Conservation (phyloP, 2,888 invertebrate genomes). For the Iphiclides podalirius region DNA sequence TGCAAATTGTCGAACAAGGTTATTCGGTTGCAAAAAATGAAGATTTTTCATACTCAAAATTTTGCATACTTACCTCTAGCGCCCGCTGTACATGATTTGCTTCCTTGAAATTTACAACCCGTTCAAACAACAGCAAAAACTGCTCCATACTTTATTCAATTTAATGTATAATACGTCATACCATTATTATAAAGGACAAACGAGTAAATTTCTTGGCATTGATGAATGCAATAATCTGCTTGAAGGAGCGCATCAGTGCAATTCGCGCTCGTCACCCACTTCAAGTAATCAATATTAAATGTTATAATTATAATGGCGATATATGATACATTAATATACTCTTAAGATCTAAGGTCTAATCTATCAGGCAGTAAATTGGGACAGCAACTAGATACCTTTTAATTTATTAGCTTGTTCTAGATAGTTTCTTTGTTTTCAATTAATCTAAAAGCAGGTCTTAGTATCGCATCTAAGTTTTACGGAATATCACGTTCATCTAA, state of each 20-base stretch:
- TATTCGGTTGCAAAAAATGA: too few species aligned
- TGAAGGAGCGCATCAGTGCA: neutral
- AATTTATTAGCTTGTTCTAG: constrained; percentile 23
- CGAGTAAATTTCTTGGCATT: neutral
- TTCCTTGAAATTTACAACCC: too few species aligned
- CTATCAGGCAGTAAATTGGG: constrained; percentile 21
- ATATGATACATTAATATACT: constrained; percentile 19
- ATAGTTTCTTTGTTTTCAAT: constrained; percentile 7
- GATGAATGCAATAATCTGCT: neutral
- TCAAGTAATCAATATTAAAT: neutral
- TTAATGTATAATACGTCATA: too few species aligned
- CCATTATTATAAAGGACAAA: too few species aligned
- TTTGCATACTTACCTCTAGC: too few species aligned
- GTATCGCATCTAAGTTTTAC: neutral
- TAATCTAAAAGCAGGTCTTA: constrained; percentile 2
- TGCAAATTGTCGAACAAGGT: too few species aligned
- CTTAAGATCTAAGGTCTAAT: constrained; percentile 22
- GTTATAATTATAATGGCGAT: constrained; percentile 6
- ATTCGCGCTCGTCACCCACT: neutral
- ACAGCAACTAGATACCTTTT: constrained; percentile 22
- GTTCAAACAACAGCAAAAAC: too few species aligned
- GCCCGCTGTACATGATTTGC: too few species aligned
- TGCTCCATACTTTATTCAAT: too few species aligned
- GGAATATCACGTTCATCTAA: constrained; percentile 6
- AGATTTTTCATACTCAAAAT: too few species aligned